These are phyloP conservation scores for Pluvialis apricaria DNA, from an alignment of 2,113 vertebrate genomes.

Conservation along the genomic window DNA sequence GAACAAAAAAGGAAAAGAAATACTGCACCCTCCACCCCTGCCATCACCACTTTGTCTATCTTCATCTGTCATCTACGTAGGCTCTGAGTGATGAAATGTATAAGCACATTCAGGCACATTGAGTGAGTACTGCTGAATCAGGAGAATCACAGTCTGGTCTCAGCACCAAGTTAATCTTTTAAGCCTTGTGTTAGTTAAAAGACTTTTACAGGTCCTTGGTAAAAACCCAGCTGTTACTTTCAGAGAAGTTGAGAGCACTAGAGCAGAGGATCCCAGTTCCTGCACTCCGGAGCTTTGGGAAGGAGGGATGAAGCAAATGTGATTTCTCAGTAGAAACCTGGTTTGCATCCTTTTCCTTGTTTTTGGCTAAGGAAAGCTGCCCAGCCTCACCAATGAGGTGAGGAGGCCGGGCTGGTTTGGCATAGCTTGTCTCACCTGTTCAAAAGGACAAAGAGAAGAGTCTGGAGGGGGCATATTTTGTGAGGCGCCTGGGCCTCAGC, in stretches of 20 bases:
- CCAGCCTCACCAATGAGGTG: background rate
- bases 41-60: background rate
- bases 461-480: background rate
- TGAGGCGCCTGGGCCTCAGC: accelerated
- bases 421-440: background rate
- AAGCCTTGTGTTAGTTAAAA: background rate
- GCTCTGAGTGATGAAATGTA: background rate
- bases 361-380: background rate
- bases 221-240: background rate
- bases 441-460: background rate
- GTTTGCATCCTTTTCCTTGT: background rate
- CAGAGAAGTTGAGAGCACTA: background rate
- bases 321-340: background rate
- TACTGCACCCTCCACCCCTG: background rate
- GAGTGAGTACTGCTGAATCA: constrained; percentile 5
- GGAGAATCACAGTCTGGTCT: background rate
- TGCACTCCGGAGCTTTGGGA: background rate
- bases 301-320: background rate
- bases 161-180: background rate
- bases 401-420: background rate
- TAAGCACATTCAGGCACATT: background rate
- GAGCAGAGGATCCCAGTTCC: background rate
- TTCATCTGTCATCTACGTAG: background rate
- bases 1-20: background rate
- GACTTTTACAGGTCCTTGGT: background rate